Base-by-base conservation (phyloP, 2,797 vertebrate genomes). In the Pseudomugil gertrudae region DNA sequence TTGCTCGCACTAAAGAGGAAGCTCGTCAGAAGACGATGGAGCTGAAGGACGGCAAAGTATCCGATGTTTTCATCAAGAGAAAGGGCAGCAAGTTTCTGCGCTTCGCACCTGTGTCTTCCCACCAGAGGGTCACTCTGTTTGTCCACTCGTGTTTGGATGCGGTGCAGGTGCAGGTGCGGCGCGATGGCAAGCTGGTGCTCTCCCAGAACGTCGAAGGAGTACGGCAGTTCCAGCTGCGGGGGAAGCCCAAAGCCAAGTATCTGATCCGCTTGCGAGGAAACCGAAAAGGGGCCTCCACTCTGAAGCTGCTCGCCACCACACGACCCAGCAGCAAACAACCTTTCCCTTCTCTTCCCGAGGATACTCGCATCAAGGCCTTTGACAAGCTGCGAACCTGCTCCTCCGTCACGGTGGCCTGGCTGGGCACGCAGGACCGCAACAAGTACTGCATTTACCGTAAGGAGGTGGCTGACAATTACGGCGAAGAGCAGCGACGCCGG, bases 371-470 rank as follows among this genome's bases (percentile, higher is more conserved):
- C 90, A 99, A 99, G 90, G 95, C 95, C 74, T 99, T 99, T 0
- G 97, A 99, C 93, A 98, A 96, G 82, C 94, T 99, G 58, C 98
- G 98, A 67, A 98, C 97, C 0, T 99, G 98, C 66, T 93, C 95
- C 47, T 98, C 98, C 0, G 96, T 92, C 84, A 99, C 98, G 0
- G 95, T 99, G 81, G 98, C 98, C 0, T 99, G 98, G 98, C 93
- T 99, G 27, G 98, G 98, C 83, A 99, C 97, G 0, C 97, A 97
- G 89, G 97, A 99, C 73, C 95, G 98, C 84, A 98, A 97, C 91
- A 99, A 99, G 80, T 99, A 95, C 89, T 99, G 98, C 87, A 95
- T 99, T 79, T 99, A 99, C 85, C 96, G 93, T 72, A 96, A 93
- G 50, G 96, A 99, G 76, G 96, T 99, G 63, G 93, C 94, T 0